These are phyloP conservation scores for Mionectes olivaceus DNA, from an alignment of 2,797 vertebrate genomes.

Conservation along the genomic window DNA sequence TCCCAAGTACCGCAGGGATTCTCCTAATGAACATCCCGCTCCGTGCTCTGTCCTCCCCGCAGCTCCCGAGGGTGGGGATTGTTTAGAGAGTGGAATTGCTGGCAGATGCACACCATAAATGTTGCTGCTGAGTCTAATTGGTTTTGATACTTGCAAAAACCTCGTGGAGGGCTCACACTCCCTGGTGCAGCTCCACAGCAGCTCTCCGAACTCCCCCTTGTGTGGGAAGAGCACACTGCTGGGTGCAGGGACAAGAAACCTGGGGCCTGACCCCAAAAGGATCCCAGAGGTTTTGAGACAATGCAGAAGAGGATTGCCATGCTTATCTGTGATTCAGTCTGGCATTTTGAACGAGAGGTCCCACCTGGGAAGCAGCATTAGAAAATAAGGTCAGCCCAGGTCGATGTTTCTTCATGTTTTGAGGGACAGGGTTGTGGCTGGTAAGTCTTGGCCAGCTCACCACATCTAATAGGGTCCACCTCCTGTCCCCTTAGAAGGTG, in stretches of 20 bases:
- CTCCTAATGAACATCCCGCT: neutral
- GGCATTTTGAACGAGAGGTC: neutral
- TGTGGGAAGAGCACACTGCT: neutral
- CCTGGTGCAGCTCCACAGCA: neutral
- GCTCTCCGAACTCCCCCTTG: constrained; percentile 4
- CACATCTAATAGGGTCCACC: accelerated
- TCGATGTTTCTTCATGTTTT: neutral
- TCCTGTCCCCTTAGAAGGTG: neutral
- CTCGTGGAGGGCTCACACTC: accelerated
- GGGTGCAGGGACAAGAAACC: neutral
- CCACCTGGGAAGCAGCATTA: neutral
- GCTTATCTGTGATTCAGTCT: neutral
- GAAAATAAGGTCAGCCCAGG: neutral
- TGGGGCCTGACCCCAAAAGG: neutral
- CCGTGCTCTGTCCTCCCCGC: neutral
- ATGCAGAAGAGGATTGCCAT: neutral
- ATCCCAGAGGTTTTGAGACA: neutral
- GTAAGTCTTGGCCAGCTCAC: neutral
- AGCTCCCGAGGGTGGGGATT: neutral
- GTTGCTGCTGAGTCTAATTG: neutral
- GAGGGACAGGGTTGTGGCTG: neutral
- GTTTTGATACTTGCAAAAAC: neutral
- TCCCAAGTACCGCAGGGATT: neutral
- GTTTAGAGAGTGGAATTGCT: neutral
- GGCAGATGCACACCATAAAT: neutral